Evolutionary conservation across 2,797 vertebrate genomes (phyloP), one percentile per base, ranked within the genome.

Genomic region (Thunnus albacares): DNA sequence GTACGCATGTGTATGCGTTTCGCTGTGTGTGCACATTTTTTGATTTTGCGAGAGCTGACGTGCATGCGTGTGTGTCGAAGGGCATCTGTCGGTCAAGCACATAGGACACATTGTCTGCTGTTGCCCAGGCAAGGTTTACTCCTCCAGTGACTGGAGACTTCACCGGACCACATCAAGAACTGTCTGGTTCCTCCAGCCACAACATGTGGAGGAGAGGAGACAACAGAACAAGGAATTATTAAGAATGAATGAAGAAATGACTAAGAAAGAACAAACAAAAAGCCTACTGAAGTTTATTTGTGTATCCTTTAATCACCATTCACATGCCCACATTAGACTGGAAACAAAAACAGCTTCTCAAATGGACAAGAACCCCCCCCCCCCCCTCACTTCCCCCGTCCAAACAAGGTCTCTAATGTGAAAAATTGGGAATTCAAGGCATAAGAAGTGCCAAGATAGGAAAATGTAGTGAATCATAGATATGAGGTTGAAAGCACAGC

Each of bases 21-120:
- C 10, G 59, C 43, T 67, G 73, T 8, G 3, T 26, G 26, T n/a
- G 71, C 17, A 6, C 47, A 17, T 79, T 66, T 24, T 84, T 51
- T 66, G 55, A 75, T 87, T 81, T 45, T 6, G 28, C 8, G 70
- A 56, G 58, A 38, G 61, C 22, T 38, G n/a, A 61, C 45, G 35
- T 63, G 53, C 66, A 22, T 17, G 58, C 30, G 20, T 75, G 67
- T 43, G 56, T 38, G 57, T 77, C 6, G 20, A 82, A 81, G 87
- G 87, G 80, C 86, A 81, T 88, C 81, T 85, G 90, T 87, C 55
- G 86, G 88, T 94, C 88, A 89, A 70, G 59, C 81, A 93, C 91
- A 94, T 90, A 89, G 88, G 87, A 74, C 59, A 68, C 86, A 92
- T 94, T 94, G 91, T 93, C 56, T 65, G 73, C 53, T 35, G 28